These are phyloP conservation scores for Cyclura pinguis DNA, from an alignment of 2,797 vertebrate genomes.

Conservation along the genomic window DNA sequence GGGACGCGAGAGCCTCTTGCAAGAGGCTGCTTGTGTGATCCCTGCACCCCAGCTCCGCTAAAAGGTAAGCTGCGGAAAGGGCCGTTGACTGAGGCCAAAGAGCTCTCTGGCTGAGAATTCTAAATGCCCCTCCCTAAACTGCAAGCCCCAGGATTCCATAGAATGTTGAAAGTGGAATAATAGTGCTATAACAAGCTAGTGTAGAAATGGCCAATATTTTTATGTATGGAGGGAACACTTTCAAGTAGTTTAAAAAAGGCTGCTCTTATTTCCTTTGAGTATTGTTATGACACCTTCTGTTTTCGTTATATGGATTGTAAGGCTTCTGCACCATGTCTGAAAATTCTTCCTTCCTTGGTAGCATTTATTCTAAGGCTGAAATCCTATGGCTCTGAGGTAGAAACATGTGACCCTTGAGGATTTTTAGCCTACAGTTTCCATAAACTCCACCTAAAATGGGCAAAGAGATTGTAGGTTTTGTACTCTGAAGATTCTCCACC, in stretches of 20 bases:
- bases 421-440: not conserved
- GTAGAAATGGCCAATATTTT: not conserved
- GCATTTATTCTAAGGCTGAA: not conserved
- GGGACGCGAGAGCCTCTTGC: no score
- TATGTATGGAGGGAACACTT: not conserved
- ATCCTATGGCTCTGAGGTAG: not conserved
- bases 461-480: not conserved
- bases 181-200: no score
- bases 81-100: no score
- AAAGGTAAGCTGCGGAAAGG: no score
- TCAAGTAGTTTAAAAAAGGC: not conserved
- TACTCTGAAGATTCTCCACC: not conserved
- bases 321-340: not conserved
- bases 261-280: not conserved
- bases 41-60: no score
- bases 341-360: not conserved
- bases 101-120: no score
- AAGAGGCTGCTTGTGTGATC: no score
- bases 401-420: not conserved
- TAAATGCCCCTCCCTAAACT: no score
- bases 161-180: no score
- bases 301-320: not conserved
- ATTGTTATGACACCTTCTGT: not conserved
- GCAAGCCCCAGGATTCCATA: no score
- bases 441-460: not conserved